Evolutionary conservation across 2,797 vertebrate genomes (phyloP), one percentile per base, ranked within the genome.

Genomic region (Leucoraja ocellata): DNA sequence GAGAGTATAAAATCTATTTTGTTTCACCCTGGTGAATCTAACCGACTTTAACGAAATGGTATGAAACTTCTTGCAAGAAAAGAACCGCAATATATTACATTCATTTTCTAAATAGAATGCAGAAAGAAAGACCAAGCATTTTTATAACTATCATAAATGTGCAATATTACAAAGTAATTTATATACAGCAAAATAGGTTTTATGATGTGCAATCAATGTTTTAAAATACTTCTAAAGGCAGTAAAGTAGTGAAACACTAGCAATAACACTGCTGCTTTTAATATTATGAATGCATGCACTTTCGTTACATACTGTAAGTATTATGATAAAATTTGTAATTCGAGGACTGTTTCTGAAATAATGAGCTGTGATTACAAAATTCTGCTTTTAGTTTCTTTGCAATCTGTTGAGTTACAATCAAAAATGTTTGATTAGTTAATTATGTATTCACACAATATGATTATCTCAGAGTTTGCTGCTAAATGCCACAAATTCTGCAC

Each of bases 341-440:
- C 32, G 36, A 61, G n/a, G 36, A 23, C 65, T 88, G 58, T 36
- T 88, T 88, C 61, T 63, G n/a, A 91, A 71, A 91, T 39, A 71
- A 73, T 71, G 73, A 74, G 28, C 71, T 91, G 68, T 91, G 84
- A 32, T 88, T 74, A 73, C 28, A 91, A 54, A 74, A n/a, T 54
- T 46, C 39, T 74, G 39, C 32, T 21, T 25, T 23, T 16, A 73
- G 21, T 73, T 91, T 73, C 32, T 39, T 91, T 91, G 36, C 21
- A 91, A 13, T 74, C 25, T 4, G 13, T 46, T 73, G 14, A 39
- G 25, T 74, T 74, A 13, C 9, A 74, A 74, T 74, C 1, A 91
- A 23, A 23, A 46, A 32, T 16, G 23, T 13, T 91, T 91, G 90
- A 74, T 46, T 4, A 4, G 71, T 54, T 74, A 74, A 54, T 46